Evolutionary conservation across 2,113 vertebrate genomes (phyloP), one percentile per base, ranked within the genome.

Genomic region (Salvelinus sp.): DNA sequence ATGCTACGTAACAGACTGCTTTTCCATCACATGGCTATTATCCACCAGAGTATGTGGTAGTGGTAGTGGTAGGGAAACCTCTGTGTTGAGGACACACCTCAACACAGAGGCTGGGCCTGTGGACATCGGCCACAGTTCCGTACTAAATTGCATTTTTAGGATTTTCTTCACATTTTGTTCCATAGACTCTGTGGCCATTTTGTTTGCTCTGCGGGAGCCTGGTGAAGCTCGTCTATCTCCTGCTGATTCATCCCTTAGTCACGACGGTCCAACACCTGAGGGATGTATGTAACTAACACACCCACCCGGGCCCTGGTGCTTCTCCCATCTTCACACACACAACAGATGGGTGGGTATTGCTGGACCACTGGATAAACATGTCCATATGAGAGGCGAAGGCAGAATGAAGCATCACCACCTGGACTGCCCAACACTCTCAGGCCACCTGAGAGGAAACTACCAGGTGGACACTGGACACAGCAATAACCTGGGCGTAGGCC

Each of bases 191-290:
- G 77, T 82, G 50, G n/a, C 58, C 38, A 77, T 82, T 83, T 74
- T 65, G 66, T 83, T 76, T 78, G 28, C 86, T 85, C 76, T 71
- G 80, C 30, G 60, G 82, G 83, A 74, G 65, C 66, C 79, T 79
- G 86, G 77, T 80, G 73, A 73, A 84, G 75, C 69, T 4, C 3
- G 12, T 6, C 50, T 57, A 65, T 72, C 80, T 33, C 33, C 33
- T 69, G 62, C 76, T 85, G 82, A 89, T 81, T 86, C 82, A 79
- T 72, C 50, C 73, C 65, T 81, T 74, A 89, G 80, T 86, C 83
- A 83, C 77, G 64, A 14, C 64, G 13, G 25, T 69, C 82, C 87
- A 87, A 86, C 87, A 89, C 89, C 83, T 80, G 82, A 81, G 79
- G 75, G 77, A 76, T 74, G 70, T 23, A 82, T 25, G 28, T 27